phyloP scores from a whole-genome alignment of 2,888 invertebrate species.

The Epistrophella euchroma region DNA sequence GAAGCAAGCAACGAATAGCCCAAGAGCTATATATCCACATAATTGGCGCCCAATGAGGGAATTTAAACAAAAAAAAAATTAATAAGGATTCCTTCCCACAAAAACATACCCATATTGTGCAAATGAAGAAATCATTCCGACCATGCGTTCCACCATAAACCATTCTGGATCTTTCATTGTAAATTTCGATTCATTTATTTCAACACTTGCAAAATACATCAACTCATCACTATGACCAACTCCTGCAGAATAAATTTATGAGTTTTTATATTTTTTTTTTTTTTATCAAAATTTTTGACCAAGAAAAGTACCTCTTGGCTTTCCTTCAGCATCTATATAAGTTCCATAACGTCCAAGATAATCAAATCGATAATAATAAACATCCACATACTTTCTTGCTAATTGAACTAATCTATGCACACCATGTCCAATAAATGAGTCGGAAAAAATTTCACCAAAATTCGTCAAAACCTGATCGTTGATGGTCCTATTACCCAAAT shows the following conservation, averaged over 20 bases:
- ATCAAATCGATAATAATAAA: constrained; percentile 87
- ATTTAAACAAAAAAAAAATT: too few species aligned
- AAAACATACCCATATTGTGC: constrained; percentile 79
- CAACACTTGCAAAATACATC: constrained; percentile 78
- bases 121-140: constrained; percentile 83
- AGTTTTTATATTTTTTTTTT: neutral
- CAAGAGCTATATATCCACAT: too few species aligned
- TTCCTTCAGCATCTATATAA: constrained; percentile 83
- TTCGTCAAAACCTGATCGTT: constrained; percentile 62
- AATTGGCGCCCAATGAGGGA: neutral
- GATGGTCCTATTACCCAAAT: constrained; percentile 68
- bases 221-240: constrained; percentile 80
- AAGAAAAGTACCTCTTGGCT: constrained; percentile 77
- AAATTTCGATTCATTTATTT: constrained; percentile 79
- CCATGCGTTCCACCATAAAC: constrained; percentile 82
- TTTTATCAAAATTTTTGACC: neutral
- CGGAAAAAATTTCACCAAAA: constrained; percentile 85
- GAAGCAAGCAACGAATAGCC: too few species aligned
- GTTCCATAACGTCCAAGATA: constrained; percentile 86
- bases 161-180: constrained; percentile 80
- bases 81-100: neutral
- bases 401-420: constrained; percentile 86
- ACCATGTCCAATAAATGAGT: constrained; percentile 85
- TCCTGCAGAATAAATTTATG: constrained; percentile 46
- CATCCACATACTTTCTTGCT: constrained; percentile 84